A percentile compares a stretch with the other conserved stretches of the same genome.
Evolutionary conservation across 2,888 invertebrate genomes (phyloP).

Genomic region (Uloborus plumipes): DNA sequence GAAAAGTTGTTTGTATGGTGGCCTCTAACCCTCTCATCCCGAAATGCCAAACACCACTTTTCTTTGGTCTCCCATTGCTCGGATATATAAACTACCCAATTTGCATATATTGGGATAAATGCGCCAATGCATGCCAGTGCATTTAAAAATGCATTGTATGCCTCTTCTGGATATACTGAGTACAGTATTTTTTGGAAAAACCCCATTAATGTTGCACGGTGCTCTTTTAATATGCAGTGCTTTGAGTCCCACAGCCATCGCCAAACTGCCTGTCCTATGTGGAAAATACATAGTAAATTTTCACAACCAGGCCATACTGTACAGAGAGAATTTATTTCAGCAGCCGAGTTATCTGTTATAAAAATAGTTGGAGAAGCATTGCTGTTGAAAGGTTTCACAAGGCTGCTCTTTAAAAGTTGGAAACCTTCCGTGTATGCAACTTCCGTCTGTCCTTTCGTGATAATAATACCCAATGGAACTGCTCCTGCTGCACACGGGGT

Average conservation of each 20-base stretch:
- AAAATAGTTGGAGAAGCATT: neutral
- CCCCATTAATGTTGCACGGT: no score
- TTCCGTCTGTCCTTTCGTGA: slow-evolving; percentile 8
- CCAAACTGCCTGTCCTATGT: slow-evolving; percentile 17
- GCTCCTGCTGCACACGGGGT: neutral
- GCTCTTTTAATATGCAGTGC: neutral
- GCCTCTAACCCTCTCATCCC: slow-evolving; percentile 7
- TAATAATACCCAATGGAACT: slow-evolving; percentile 6
- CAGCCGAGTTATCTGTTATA: slow-evolving; percentile 10
- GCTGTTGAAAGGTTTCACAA: neutral
- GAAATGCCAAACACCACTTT: slow-evolving; percentile 5
- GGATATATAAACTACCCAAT: neutral
- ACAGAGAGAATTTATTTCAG: neutral
- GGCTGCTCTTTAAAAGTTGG: neutral
- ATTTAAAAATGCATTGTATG: no score
- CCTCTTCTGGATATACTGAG: no score
- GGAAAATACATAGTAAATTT: slow-evolving; percentile 13
- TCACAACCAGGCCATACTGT: neutral
- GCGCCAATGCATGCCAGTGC: no score
- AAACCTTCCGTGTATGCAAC: neutral
- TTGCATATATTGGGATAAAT: neutral
- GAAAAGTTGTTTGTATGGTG: slow-evolving; percentile 17
- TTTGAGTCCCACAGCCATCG: neutral
- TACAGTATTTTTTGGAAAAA: no score
- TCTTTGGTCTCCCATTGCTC: neutral